Base-by-base conservation (phyloP, 2,797 vertebrate genomes). In the Anomalospiza imberbis region DNA sequence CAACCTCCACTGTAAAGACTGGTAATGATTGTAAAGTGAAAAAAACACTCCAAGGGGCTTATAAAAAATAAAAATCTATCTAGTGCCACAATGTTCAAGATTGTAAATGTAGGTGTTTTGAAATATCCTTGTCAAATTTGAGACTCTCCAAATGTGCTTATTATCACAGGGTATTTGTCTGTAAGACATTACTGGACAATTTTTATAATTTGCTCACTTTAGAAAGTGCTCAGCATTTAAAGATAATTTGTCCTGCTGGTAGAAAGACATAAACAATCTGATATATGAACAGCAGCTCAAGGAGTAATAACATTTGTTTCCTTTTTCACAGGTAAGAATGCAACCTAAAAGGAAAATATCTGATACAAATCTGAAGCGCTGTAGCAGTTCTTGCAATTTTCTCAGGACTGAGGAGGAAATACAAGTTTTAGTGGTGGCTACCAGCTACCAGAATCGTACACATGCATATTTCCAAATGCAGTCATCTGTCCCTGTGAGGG, bases 381-480 rank as follows among this genome's bases (percentile, higher is more conserved):
- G 20, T 15, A 80, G 28, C 15, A 57, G 15, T 17, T 34, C 18
- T 66, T 88, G 36, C 4, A 44, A 13, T 92, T 91, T 94, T 48
- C 54, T 84, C 26, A 44, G n/a, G 20, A n/a, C 6, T 62, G 24
- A 7, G 10, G 12, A 51, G 8, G 21, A 85, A 73, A 84, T 34
- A 8, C 0, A 6, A 19, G 65, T 82, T 94, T 80, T 38, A 48
- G 25, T 3, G 1, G 24, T 65, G 32, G 9, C 31, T 74, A 60
- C 26, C 38, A 57, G 10, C 57, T 63, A 60, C 17, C 8, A 28
- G 42, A 14, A 45, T 65, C 10, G 13, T 61, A 12, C 17, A 32
- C 0, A 0, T 16, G 3, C 10, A 3, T 28, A 36, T 84, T 65
- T 79, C 28, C 42, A 85, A 38, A 34, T 61, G 17, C 25, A 29